Evolutionary conservation across 2,888 invertebrate genomes (phyloP), one percentile per base, ranked within the genome.

Genomic region (Xestia sexstrigata): DNA sequence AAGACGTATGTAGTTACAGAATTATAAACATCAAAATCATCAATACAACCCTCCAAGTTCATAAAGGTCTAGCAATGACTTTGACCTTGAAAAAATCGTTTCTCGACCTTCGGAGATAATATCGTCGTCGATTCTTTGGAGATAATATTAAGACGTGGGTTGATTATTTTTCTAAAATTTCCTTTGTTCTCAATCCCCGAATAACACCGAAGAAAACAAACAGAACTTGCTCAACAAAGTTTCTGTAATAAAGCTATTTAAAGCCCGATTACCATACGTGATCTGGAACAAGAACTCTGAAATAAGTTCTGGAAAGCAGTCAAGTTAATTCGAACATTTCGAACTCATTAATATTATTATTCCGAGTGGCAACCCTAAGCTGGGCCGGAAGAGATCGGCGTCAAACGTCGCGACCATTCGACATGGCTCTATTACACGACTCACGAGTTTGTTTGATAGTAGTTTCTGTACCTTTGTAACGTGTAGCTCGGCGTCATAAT

Each of bases 281-380:
- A 79, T 84, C 63, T 52, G 71, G 69, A 84, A 70, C 69, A 73
- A 70, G 69, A 78, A 73, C 62, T 67, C 62, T 73, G 8, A n/a
- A 73, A 72, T 81, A 72, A 84, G 55, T 81, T 81, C 42, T 23
- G 1, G 62, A 63, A 68, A 15, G 30, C 69, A 66, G 58, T 70
- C 6, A 52, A 78, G 42, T 83, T 71, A 78, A 78, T 71, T 83
- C 84, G 39, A 45, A 42, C 72, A 78, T 71, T 71, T 83, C 84
- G 39, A 45, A 42, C 69, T 67, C 84, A 79, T 84, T 81, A 79
- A 73, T 72, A 70, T 84, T 84, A 81, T 85, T 75, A 55, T 76
- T 74, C 63, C 26, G 42, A 23, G 30, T 86, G 84, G 87, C 81
- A 88, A 86, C 87, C 79, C 87, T 69, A 70, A 81, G 63, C 74